Percentiles rank a stretch among this genome's conserved stretches.
These are phyloP conservation scores for Paedocypris sp. DNA, from an alignment of 2,113 vertebrate genomes.

Conservation along the genomic window DNA sequence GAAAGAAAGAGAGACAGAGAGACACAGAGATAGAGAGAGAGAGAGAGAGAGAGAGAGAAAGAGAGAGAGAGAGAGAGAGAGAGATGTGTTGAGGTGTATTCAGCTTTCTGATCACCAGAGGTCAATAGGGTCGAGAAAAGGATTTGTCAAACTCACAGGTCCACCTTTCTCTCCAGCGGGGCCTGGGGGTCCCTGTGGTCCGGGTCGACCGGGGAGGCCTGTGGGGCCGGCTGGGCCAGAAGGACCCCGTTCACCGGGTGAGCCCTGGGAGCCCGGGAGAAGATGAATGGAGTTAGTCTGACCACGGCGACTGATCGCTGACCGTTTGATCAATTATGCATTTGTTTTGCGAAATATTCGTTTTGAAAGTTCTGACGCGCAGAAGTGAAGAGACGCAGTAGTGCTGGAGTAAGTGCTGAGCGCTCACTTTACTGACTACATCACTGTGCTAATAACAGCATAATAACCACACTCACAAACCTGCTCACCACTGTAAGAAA, in stretches of 20 bases:
- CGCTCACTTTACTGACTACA: neutral
- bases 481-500: too few relatives aligned
- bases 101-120: too few relatives aligned
- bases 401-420: neutral
- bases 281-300: neutral
- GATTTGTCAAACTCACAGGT: conserved; percentile 72
- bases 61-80: too few relatives aligned
- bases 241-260: conserved; percentile 87
- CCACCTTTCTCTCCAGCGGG: conserved; percentile 91
- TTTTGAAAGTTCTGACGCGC: neutral
- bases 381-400: neutral
- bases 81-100: too few relatives aligned
- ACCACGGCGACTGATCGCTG: neutral
- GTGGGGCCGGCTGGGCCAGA: conserved; percentile 86
- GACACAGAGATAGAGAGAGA: too few relatives aligned
- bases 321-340: conserved; percentile 1
- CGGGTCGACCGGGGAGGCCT: conserved; percentile 84
- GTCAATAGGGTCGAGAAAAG: too few relatives aligned
- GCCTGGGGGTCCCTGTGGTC: conserved; percentile 88
- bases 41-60: too few relatives aligned
- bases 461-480: too few relatives aligned
- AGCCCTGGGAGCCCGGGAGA: conserved; percentile 63
- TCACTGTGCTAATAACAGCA: too few relatives aligned
- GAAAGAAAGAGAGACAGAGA: too few relatives aligned
- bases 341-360: neutral